These are phyloP conservation scores for Nyctibius bracteatus DNA, from an alignment of 2,113 vertebrate species.

Conservation along the genomic window DNA sequence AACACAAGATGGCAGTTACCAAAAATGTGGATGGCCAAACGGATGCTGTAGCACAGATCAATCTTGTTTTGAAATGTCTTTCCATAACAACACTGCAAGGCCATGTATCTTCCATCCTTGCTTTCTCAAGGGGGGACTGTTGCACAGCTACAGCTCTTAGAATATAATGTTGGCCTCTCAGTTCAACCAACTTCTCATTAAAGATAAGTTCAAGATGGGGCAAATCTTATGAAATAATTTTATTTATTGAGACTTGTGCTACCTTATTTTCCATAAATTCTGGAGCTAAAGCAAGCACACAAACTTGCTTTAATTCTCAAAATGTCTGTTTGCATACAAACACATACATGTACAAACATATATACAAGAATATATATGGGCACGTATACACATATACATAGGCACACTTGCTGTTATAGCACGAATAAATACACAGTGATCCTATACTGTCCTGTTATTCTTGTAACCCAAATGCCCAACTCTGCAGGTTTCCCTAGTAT, in stretches of 20 bases:
- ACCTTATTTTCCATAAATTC: background rate
- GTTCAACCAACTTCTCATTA: background rate
- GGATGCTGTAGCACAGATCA: background rate
- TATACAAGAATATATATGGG: no score
- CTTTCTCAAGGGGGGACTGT: background rate
- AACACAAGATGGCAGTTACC: background rate
- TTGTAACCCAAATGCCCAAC: background rate
- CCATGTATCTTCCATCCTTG: background rate
- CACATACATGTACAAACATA: no score
- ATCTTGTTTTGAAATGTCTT: background rate
- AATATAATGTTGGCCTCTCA: background rate
- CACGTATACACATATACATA: rapidly evolving
- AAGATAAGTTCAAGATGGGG: background rate
- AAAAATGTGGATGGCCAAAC: background rate
- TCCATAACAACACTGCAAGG: background rate
- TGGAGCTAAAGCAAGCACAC: background rate
- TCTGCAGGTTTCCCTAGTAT: background rate
- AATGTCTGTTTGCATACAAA: background rate
- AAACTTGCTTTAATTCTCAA: background rate
- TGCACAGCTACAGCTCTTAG: background rate
- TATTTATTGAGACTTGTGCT: background rate
- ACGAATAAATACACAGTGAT: background rate
- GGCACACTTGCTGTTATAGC: background rate
- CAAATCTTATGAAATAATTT: background rate
- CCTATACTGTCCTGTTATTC: background rate